These are phyloP conservation scores for Paraplagusia blochii DNA, from an alignment of 2,113 vertebrate genomes.

Conservation along the genomic window DNA sequence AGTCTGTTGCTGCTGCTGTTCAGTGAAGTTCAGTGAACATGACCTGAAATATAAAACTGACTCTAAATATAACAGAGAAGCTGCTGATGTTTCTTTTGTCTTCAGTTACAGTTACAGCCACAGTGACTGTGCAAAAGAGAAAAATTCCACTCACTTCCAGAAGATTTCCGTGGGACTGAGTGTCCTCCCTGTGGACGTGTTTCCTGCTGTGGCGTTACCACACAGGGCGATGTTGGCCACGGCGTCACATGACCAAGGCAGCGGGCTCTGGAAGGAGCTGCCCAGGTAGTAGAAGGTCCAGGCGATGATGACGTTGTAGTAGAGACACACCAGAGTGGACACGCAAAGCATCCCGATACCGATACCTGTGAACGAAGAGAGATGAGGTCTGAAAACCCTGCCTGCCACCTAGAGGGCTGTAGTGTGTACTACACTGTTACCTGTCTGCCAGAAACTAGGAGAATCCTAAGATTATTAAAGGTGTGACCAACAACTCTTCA, in stretches of 20 bases:
- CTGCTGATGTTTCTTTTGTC: too few species aligned
- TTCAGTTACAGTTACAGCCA: too few species aligned
- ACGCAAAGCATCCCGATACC: constrained; percentile 84
- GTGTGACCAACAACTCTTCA: too few species aligned
- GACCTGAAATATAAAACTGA: not conserved
- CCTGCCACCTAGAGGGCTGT: too few species aligned
- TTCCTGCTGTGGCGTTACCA: constrained; percentile 36
- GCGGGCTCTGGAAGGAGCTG: constrained; percentile 79
- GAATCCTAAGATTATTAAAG: too few species aligned
- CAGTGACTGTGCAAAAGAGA: not conserved
- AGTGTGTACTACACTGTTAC: too few species aligned
- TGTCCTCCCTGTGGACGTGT: constrained; percentile 24
- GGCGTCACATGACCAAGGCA: constrained; percentile 81
- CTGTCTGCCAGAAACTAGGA: too few species aligned
- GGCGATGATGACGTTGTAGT: constrained; percentile 83
- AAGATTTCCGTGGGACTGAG: constrained; percentile 78
- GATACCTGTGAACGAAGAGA: constrained; percentile 66
- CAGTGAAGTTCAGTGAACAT: not conserved
- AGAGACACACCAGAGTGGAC: constrained; percentile 79
- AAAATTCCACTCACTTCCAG: constrained; percentile 80
- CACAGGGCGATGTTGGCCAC: constrained; percentile 66
- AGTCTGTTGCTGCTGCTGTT: too few species aligned
- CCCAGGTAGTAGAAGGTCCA: constrained; percentile 83
- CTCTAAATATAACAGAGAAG: not conserved
- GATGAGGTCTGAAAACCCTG: too few species aligned